These are phyloP conservation scores for Oryctes rhinoceros DNA, from an alignment of 1,140 invertebrate species.

Conservation along the genomic window DNA sequence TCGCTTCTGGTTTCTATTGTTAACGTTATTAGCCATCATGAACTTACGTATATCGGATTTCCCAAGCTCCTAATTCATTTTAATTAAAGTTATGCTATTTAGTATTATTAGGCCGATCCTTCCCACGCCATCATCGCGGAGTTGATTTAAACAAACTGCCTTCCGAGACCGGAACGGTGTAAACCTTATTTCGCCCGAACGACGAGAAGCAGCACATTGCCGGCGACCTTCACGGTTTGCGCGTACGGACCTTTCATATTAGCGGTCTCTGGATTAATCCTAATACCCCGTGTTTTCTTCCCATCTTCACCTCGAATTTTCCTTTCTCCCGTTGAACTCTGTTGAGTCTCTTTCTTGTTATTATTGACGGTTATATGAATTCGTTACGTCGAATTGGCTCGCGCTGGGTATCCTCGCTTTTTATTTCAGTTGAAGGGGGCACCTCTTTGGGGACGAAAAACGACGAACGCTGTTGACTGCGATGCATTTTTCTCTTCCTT, in stretches of 20 bases:
- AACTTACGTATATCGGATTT: neutral
- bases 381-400: neutral
- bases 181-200: neutral
- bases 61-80: neutral
- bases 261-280: neutral
- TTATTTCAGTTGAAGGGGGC: neutral
- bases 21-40: too few species aligned
- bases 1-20: neutral
- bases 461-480: neutral
- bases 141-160: conserved; percentile 18
- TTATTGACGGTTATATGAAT: neutral
- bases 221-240: too few species aligned
- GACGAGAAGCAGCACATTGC: neutral
- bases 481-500: conserved; percentile 2
- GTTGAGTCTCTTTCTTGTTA: neutral
- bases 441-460: neutral
- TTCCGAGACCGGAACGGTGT: neutral
- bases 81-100: conserved; percentile 10
- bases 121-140: neutral
- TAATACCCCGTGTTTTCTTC: neutral
- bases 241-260: too few species aligned
- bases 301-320: neutral
- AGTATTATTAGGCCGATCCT: neutral
- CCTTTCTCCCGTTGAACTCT: neutral
- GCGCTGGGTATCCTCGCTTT: neutral